Conservation (phyloP, 2,888 invertebrate genomes). For the Scelioninae gen. 2 region DNA sequence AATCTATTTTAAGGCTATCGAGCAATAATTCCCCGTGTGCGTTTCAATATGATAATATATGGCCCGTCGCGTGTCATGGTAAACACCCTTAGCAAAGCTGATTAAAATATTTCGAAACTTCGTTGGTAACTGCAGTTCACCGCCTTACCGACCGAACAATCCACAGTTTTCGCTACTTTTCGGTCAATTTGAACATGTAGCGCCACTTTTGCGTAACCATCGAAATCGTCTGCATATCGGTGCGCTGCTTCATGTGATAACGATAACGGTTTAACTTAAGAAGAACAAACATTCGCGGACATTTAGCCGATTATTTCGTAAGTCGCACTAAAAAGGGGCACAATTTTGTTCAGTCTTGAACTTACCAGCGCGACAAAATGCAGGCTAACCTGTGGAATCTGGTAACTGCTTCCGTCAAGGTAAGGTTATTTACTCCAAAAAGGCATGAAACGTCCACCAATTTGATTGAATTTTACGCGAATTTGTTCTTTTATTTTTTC, state of each 20-base stretch:
- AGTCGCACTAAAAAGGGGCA: neutral
- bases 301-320: neutral
- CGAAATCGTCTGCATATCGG: slow-evolving; percentile 51
- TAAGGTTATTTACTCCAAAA: slow-evolving; percentile 66
- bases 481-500: too few species aligned
- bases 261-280: slow-evolving; percentile 36
- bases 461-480: too few species aligned
- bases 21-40: slow-evolving; percentile 2
- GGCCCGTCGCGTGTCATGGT: neutral
- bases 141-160: slow-evolving; percentile 12
- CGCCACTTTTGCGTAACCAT: slow-evolving; percentile 58
- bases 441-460: slow-evolving; percentile 10
- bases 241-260: slow-evolving; percentile 42
- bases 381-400: slow-evolving; percentile 76
- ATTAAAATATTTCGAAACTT: neutral
- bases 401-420: slow-evolving; percentile 75
- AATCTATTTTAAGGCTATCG: slow-evolving; percentile 19
- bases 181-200: slow-evolving; percentile 24
- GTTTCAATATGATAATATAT: slow-evolving; percentile 11
- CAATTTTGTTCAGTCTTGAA: neutral
- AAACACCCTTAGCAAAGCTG: neutral
- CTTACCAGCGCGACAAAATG: slow-evolving; percentile 68
- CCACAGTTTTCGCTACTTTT: slow-evolving; percentile 9
- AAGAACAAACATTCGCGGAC: slow-evolving; percentile 11
- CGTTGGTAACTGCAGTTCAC: neutral